Conservation (phyloP, 2,888 invertebrate species). For the Philaethria dido region DNA sequence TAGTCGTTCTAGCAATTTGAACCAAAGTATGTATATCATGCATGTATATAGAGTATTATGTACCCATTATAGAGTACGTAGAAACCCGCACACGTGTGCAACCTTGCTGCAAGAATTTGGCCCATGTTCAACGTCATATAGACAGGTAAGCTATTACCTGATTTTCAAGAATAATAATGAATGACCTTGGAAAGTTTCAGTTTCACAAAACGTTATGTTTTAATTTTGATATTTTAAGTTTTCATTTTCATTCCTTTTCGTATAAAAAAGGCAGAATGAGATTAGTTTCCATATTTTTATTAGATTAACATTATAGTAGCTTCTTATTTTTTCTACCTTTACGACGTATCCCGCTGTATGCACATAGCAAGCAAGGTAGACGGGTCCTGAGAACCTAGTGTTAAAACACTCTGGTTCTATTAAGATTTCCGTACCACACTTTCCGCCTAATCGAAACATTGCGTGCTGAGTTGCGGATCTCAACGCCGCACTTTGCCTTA, state of each 20-base stretch:
- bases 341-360: too few relatives aligned
- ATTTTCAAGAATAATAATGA: not conserved
- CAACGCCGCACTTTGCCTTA: too few relatives aligned
- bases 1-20: not conserved
- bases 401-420: too few relatives aligned
- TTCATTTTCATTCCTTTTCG: not conserved
- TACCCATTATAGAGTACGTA: not conserved
- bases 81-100: slow-evolving; percentile 15
- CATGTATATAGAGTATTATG: not conserved
- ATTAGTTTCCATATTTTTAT: not conserved
- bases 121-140: slow-evolving; percentile 18
- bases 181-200: not conserved
- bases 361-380: too few relatives aligned
- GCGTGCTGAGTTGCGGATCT: too few relatives aligned
- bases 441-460: too few relatives aligned
- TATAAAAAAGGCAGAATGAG: not conserved
- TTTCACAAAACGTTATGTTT: not conserved
- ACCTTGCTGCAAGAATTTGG: slow-evolving; percentile 29
- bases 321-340: too few relatives aligned
- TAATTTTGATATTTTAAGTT: not conserved
- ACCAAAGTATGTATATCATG: not conserved
- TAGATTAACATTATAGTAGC: too few relatives aligned
- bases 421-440: too few relatives aligned
- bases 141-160: slow-evolving; percentile 9
- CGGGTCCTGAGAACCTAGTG: too few relatives aligned